Evolutionary conservation across 2,888 invertebrate species (phyloP).

Genomic region (Trissolcus japonicus): DNA sequence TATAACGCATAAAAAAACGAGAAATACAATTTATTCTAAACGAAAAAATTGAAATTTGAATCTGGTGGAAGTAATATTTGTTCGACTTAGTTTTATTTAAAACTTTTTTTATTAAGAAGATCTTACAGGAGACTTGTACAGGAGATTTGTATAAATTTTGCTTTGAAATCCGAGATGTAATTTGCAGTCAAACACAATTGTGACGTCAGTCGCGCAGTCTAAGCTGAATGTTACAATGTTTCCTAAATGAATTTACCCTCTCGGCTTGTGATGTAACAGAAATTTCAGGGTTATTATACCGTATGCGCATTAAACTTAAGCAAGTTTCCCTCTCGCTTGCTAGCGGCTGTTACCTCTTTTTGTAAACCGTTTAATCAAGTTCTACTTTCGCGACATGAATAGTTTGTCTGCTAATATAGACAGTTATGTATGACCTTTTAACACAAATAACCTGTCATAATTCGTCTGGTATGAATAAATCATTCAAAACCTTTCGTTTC

Average conservation of each 20-base stretch:
- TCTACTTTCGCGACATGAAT: slow-evolving; percentile 31
- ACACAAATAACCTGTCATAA: slow-evolving; percentile 31
- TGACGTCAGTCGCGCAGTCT: neutral
- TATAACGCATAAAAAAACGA: neutral
- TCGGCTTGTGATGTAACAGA: slow-evolving; percentile 15
- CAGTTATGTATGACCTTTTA: slow-evolving; percentile 38
- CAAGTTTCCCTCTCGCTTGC: slow-evolving; percentile 4
- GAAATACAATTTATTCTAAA: too few species aligned
- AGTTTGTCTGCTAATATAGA: slow-evolving; percentile 28
- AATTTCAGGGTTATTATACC: slow-evolving; percentile 21
- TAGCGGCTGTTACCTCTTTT: slow-evolving; percentile 22
- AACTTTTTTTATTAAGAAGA: too few species aligned
- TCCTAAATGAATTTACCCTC: slow-evolving; percentile 10
- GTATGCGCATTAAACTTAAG: slow-evolving; percentile 10
- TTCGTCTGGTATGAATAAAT: slow-evolving; percentile 18
- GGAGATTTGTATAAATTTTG: too few species aligned
- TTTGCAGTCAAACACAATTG: too few species aligned
- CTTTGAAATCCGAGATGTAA: too few species aligned
- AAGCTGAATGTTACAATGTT: too few species aligned
- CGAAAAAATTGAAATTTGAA: too few species aligned
- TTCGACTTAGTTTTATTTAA: too few species aligned
- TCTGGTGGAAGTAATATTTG: too few species aligned
- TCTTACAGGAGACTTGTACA: too few species aligned
- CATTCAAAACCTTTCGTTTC: neutral
- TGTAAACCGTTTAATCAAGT: slow-evolving; percentile 30